Evolutionary conservation across 2,888 invertebrate species (phyloP), one percentile per base, ranked within the genome.

Genomic region (Dicyrtoma fusca): DNA sequence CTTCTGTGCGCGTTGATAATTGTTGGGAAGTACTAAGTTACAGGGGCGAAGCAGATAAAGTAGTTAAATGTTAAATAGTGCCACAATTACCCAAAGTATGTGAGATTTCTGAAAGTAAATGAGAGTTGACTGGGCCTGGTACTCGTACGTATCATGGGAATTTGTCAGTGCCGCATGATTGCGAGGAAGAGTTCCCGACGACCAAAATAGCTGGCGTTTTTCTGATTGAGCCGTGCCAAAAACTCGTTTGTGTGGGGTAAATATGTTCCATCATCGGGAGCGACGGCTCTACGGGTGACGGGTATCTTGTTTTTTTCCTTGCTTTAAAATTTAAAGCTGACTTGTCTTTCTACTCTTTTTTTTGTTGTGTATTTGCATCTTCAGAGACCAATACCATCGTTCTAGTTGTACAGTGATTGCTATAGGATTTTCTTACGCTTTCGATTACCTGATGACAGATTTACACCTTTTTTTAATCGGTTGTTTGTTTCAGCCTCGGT

Each of bases 401-500:
- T n/a, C n/a, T n/a, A n/a, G n/a, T n/a, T n/a, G n/a, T n/a, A n/a
- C n/a, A n/a, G n/a, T n/a, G n/a, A n/a, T n/a, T n/a, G n/a, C n/a
- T 34, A 34, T 34, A 34, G 34, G 4, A 34, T 34, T 53, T 26
- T 45, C 47, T 53, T 55, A 47, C 55, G 14, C 62, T 74, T 57
- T 71, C 47, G 14, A 68, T 74, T 63, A 63, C 59, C 47, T 47
- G 74, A 74, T 72, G 74, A 74, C 72, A 72, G 72, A 72, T 69
- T 74, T 69, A 72, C 55, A 62, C 62, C 64, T 61, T 65, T 66
- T 73, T 68, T 42, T 61, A 73, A 61, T 65, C 59, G 47, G 42
- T 47, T 69, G 59, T 65, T 57, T 69, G 69, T 69, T 73, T 73
- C 55, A 17, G 68, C 68, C 44, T 44, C 17, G 1, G 26, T 6